phyloP scores from a whole-genome alignment of 2,797 vertebrate species.

The Pygocentrus nattereri region DNA sequence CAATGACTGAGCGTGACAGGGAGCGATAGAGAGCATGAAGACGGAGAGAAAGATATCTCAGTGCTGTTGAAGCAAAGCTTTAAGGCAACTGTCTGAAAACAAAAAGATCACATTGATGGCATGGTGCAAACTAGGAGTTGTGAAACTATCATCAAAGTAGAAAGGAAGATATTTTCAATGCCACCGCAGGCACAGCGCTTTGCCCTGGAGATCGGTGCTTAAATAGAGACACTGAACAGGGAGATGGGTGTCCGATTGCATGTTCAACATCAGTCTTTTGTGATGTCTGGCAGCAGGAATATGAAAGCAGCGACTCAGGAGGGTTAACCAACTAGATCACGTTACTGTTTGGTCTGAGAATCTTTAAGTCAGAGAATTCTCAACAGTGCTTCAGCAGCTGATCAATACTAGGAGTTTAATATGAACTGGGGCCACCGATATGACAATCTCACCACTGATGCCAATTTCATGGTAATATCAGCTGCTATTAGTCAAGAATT shows the following conservation, averaged over 20 bases:
- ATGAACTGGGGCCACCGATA: not conserved
- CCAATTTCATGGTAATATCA: not conserved
- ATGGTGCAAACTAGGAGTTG: slow-evolving; percentile 65
- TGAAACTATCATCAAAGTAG: slow-evolving; percentile 79
- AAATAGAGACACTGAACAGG: slow-evolving; percentile 36
- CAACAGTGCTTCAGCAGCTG: slow-evolving; percentile 25
- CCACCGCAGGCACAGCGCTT: slow-evolving; percentile 63
- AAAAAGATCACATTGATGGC: slow-evolving; percentile 76
- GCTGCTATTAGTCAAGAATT: no score
- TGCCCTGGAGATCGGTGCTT: slow-evolving; percentile 59
- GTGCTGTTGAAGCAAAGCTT: slow-evolving; percentile 65
- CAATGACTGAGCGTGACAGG: slow-evolving; percentile 78
- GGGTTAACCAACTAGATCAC: slow-evolving; percentile 23
- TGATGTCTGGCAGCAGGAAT: slow-evolving; percentile 48
- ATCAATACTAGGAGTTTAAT: slow-evolving; percentile 38
- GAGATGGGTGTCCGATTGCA: slow-evolving; percentile 47
- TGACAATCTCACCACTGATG: not conserved
- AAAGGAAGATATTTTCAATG: slow-evolving; percentile 74
- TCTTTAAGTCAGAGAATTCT: slow-evolving; percentile 4
- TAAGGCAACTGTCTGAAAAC: slow-evolving; percentile 79
- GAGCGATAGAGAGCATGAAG: not conserved
- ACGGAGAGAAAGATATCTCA: slow-evolving; percentile 14
- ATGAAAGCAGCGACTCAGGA: slow-evolving; percentile 46
- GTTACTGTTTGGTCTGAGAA: slow-evolving; percentile 49
- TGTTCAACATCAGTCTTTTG: slow-evolving; percentile 58